These are phyloP conservation scores for Syrmaticus mikado DNA, from an alignment of 2,113 vertebrate species.

Conservation along the genomic window DNA sequence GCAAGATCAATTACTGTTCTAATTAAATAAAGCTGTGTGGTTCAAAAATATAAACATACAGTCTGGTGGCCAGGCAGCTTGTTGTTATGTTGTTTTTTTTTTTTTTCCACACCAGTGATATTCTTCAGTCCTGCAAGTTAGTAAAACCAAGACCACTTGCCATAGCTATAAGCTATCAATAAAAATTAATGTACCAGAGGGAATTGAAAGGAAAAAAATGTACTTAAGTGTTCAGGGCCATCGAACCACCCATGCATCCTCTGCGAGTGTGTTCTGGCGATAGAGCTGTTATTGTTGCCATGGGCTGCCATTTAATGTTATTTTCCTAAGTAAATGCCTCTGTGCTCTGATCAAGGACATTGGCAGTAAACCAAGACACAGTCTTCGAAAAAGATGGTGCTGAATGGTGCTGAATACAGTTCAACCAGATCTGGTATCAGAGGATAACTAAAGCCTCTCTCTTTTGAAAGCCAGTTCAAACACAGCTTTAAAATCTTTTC, in stretches of 20 bases:
- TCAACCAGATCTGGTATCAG: conserved; percentile 3
- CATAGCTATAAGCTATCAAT: conserved; percentile 78
- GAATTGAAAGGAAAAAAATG: conserved; percentile 79
- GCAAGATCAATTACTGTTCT: not conserved
- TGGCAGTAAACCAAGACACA: conserved; percentile 59
- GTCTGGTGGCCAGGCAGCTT: conserved; percentile 1
- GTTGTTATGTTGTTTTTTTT: conserved; percentile 3
- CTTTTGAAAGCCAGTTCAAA: not conserved
- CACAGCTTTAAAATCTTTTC: not conserved
- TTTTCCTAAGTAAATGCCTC: conserved; percentile 68
- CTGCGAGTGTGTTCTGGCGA: not conserved
- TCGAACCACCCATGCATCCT: conserved; percentile 64
- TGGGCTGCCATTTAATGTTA: conserved; percentile 68
- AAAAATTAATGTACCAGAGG: conserved; percentile 83
- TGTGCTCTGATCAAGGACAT: conserved; percentile 68
- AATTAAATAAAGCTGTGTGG: not conserved
- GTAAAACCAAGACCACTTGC: conserved; percentile 80
- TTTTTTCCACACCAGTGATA: conserved; percentile 57
- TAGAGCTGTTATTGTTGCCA: conserved; percentile 68
- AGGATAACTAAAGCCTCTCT: not conserved
- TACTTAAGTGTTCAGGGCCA: conserved; percentile 81
- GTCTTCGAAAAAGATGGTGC: conserved; percentile 43
- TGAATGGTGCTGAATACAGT: not conserved
- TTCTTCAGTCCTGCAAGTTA: conserved; percentile 79
- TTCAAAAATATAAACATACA: not conserved